Base-by-base conservation (phyloP, 2,797 vertebrate genomes). In the Pseudotriccus pelzelni region DNA sequence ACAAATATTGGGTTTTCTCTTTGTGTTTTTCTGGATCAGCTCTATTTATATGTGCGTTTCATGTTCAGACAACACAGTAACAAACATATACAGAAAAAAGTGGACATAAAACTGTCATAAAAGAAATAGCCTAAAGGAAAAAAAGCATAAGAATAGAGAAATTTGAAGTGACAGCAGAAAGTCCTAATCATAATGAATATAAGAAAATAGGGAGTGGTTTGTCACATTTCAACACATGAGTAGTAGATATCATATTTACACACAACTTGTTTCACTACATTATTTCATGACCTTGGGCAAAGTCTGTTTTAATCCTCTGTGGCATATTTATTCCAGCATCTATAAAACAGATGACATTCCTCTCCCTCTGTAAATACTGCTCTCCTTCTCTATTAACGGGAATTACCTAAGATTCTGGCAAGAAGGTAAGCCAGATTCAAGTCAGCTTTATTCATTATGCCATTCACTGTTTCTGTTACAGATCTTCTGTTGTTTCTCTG, bases 231-330 rank as follows among this genome's bases (percentile, higher is more conserved):
- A 93, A 86, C 59, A 81, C 25, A 52, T 70, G 58, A 93, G 63
- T 60, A 76, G 84, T 37, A 88, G 76, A 84, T 88, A 93, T 46
- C 80, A 47, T 75, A 86, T 92, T 94, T 86, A 88, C 76, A 90
- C 91, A 89, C 77, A 91, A 89, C 85, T 91, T 89, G 66, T 85
- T 96, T 87, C 66, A 91, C 79, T 89, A 84, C 78, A 91, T 89
- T 91, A 89, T 91, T 94, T 84, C 79, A 78, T 69, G 63, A 94
- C 92, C 79, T 93, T 81, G 87, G 70, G 91, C 92, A 96, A 91
- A 94, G 77, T 75, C 63, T 78, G 23, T 59, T 73, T 93, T 88
- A 92, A 92, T 87, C 82, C 53, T 96, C 60, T 73, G 66, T 92
- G 92, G 79, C 14, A 19, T 43, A 84, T 90, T 95, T 95, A 87